Conservation (phyloP, 2,113 vertebrate genomes). For the Rhinichthys klamathensis region DNA sequence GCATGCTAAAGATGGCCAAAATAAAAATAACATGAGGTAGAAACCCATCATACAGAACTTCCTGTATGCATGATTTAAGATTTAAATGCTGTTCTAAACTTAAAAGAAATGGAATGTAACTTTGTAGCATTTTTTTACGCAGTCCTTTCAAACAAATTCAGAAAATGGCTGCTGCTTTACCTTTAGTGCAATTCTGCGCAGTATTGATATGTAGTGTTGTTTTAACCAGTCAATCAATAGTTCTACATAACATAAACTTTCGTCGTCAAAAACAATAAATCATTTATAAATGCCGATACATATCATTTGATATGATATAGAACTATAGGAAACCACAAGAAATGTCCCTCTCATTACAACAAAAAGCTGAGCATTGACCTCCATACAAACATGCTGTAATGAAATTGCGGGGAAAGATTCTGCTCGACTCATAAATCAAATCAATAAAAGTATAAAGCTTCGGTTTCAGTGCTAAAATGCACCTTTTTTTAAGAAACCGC, state of each 20-base stretch:
- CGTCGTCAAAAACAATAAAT: not conserved
- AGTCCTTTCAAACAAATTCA: not conserved
- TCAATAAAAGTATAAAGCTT: slow-evolving; percentile 10
- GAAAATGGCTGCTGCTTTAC: slow-evolving; percentile 1
- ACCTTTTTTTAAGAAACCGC: not conserved
- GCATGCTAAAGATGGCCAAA: not conserved
- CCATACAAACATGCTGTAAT: not conserved
- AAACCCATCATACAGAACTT: slow-evolving; percentile 1
- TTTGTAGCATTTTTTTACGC: not conserved
- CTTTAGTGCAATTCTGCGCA: slow-evolving; percentile 18
- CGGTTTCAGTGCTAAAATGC: not conserved
- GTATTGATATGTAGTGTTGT: not conserved
- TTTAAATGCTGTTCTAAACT: not conserved
- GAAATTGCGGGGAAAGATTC: not conserved
- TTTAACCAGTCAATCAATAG: not conserved
- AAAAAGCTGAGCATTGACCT: not conserved
- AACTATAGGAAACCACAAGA: not conserved
- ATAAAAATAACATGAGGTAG: slow-evolving; percentile 37
- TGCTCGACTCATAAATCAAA: not conserved
- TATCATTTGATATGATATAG: not conserved
- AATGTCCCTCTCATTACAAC: not conserved
- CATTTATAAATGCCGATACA: not conserved
- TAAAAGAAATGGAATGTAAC: not conserved
- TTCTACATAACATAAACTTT: not conserved
- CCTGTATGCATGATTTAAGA: not conserved